Evolutionary conservation across 2,113 vertebrate species (phyloP).

Genomic region (Trichomycterus rosablanca): DNA sequence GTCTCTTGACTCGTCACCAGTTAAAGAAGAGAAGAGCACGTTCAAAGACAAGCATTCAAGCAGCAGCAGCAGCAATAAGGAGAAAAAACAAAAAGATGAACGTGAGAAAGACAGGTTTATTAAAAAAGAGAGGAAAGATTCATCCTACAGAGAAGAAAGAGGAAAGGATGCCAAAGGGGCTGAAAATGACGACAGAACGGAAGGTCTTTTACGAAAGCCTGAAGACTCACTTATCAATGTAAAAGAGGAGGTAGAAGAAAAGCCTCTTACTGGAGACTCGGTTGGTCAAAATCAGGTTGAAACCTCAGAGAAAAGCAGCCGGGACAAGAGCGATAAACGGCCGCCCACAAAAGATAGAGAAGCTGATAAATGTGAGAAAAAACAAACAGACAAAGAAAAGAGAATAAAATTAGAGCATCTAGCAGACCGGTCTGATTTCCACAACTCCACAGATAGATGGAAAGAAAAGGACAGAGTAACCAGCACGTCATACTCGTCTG

Average conservation of each 20-base stretch:
- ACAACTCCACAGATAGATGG: slow-evolving; percentile 75
- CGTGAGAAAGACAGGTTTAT: slow-evolving; percentile 73
- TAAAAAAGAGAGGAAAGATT: slow-evolving; percentile 81
- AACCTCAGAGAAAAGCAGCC: slow-evolving; percentile 75
- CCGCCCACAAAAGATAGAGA: slow-evolving; percentile 79
- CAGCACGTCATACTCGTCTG: slow-evolving; percentile 59
- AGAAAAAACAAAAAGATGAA: slow-evolving; percentile 81
- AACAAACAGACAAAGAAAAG: slow-evolving; percentile 84
- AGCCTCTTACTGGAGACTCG: slow-evolving; percentile 65
- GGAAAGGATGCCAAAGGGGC: slow-evolving; percentile 76
- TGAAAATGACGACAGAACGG: slow-evolving; percentile 62
- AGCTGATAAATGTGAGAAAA: slow-evolving; percentile 81
- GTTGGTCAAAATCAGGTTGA: slow-evolving; percentile 76
- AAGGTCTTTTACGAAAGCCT: slow-evolving; percentile 54
- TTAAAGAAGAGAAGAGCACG: slow-evolving; percentile 79
- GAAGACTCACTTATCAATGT: slow-evolving; percentile 57
- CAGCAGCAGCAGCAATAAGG: slow-evolving; percentile 69
- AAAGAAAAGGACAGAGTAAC: slow-evolving; percentile 71
- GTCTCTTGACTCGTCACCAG: slow-evolving; percentile 69
- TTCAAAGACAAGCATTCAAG: slow-evolving; percentile 76
- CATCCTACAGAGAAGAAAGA: slow-evolving; percentile 76
- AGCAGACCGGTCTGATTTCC: slow-evolving; percentile 78
- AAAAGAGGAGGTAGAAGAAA: slow-evolving; percentile 79
- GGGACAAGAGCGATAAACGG: slow-evolving; percentile 83
- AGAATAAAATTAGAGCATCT: slow-evolving; percentile 80